Conservation (phyloP, 1,140 invertebrate genomes). For the Danaus plexippus region DNA sequence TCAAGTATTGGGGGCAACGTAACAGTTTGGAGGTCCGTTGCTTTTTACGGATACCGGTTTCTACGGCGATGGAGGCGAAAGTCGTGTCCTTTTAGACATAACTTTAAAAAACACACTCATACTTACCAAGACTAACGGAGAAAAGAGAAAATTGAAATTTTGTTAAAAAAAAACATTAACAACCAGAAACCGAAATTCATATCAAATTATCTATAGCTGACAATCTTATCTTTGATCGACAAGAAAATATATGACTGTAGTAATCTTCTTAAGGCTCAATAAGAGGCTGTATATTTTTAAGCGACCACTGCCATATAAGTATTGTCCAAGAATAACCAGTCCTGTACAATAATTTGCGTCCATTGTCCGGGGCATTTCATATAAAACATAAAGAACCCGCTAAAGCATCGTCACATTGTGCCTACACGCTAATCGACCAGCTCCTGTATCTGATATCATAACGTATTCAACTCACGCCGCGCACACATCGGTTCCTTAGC, state of each 20-base stretch:
- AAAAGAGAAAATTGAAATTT: no score
- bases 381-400: neutral
- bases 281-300: no score
- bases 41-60: constrained; percentile 22
- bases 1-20: constrained; percentile 21
- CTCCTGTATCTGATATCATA: constrained; percentile 15
- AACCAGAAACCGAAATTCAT: no score
- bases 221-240: no score
- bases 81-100: constrained; percentile 18
- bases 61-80: constrained; percentile 5
- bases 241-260: no score
- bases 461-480: constrained; percentile 31
- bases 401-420: constrained; percentile 10
- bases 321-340: neutral
- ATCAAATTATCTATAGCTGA: no score
- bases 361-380: constrained; percentile 1
- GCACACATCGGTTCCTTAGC: constrained; percentile 26
- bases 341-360: neutral
- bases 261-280: no score
- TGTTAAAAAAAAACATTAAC: no score
- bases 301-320: neutral
- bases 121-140: constrained; percentile 8
- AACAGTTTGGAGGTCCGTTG: constrained; percentile 24
- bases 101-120: constrained; percentile 7
- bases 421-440: constrained; percentile 6